Evolutionary conservation across 2,113 vertebrate genomes (phyloP), one percentile per base, ranked within the genome.

Genomic region (Nibea coibor): DNA sequence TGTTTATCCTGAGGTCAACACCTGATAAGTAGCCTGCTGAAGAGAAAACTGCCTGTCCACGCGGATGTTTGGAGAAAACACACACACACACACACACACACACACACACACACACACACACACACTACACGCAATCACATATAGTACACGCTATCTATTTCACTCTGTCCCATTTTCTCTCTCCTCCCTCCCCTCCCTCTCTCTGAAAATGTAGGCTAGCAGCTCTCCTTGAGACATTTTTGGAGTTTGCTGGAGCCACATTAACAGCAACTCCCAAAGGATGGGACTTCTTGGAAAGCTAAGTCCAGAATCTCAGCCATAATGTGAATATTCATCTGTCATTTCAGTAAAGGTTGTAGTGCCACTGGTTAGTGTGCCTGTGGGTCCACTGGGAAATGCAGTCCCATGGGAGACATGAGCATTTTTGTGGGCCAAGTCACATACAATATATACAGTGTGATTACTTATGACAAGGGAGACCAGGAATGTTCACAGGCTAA

Each of bases 221-320:
- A 80, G 69, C 48, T 73, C 61, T 87, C 47, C 75, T 64, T 69
- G 77, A 88, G 68, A 84, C 80, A 76, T 12, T 89, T 89, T 79
- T 75, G 64, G 68, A 78, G 50, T 70, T 77, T 28, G 68, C 28
- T 64, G 39, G 61, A 65, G 78, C 59, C 66, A 81, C 73, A 81
- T 85, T 89, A 77, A 74, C 57, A 75, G 72, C 39, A 51, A 22
- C 24, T 86, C 88, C 74, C 85, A 45, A 31, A 54, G 63, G 85
- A 65, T 17, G 47, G 35, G 31, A 66, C 73, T 87, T 81, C 72
- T 43, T 63, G 56, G 69, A 77, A 91, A 83, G 17, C 42, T 48
- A 45, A 67, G 73, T 17, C 62, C 69, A 31, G 47, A 82, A 50
- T 72, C 45, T 50, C 3, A 11, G n/a, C 72, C 73, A 5, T 51